Evolutionary conservation across 1,140 invertebrate genomes (phyloP).

Genomic region (Micrasema minimum): DNA sequence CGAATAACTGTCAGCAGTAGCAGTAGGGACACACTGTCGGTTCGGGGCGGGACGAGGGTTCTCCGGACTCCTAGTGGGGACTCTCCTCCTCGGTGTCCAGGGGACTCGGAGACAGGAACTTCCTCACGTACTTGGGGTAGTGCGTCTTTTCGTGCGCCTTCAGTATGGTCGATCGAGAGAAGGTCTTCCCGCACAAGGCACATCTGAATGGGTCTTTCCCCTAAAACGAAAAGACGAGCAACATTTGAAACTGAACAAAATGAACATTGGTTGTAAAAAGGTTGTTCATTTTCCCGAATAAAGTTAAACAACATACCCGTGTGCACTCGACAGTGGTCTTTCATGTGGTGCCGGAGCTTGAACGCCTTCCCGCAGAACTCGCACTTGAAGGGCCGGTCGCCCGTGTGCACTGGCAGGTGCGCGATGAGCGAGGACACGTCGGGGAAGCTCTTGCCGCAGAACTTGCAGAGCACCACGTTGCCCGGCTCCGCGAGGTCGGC

Average conservation of each 20-base stretch:
- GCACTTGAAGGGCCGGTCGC: conserved; percentile 89
- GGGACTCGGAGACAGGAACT: conserved; percentile 85
- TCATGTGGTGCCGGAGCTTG: conserved; percentile 91
- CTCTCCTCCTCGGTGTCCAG: conserved; percentile 84
- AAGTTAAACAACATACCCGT: conserved; percentile 70
- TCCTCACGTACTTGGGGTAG: conserved; percentile 88
- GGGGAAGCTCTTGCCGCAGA: conserved; percentile 89
- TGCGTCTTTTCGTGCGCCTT: conserved; percentile 93
- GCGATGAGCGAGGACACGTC: conserved; percentile 87
- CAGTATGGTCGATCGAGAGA: conserved; percentile 87
- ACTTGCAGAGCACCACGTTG: conserved; percentile 86
- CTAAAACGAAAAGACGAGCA: conserved; percentile 56
- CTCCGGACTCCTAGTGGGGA: conserved; percentile 69
- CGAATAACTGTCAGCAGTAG: neutral
- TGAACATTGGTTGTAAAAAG: no score
- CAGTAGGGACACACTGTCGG: conserved; percentile 8
- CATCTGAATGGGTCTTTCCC: conserved; percentile 89
- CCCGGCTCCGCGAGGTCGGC: conserved; percentile 70
- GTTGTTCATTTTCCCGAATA: no score
- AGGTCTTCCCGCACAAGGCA: conserved; percentile 88
- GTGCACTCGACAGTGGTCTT: conserved; percentile 91
- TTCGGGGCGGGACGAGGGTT: conserved; percentile 21
- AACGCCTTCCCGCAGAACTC: conserved; percentile 92
- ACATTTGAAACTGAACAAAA: neutral
- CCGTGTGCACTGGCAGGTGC: conserved; percentile 88